phyloP scores from a whole-genome alignment of 2,888 invertebrate genomes.

The Fragum whitleyi region DNA sequence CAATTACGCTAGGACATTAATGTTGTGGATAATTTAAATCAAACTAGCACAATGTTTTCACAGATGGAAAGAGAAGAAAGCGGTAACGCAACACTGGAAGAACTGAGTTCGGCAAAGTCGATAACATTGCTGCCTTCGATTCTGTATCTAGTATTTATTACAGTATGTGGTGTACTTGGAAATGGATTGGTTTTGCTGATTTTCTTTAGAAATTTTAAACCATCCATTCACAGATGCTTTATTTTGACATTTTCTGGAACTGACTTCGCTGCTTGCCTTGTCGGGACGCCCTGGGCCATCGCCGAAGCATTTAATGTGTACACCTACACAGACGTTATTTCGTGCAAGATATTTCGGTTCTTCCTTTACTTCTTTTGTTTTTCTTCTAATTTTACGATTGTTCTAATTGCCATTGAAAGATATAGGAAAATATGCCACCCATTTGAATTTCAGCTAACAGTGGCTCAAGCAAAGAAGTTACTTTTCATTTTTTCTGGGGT shows the following conservation, averaged over 20 bases:
- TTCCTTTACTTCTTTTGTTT: slow-evolving; percentile 57
- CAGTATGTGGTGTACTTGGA: slow-evolving; percentile 48
- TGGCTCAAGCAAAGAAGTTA: slow-evolving; percentile 47
- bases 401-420: slow-evolving; percentile 59
- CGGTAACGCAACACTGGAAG: slow-evolving; percentile 40
- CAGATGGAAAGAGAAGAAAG: slow-evolving; percentile 19
- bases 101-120: slow-evolving; percentile 51
- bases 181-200: slow-evolving; percentile 48
- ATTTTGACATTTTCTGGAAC: slow-evolving; percentile 53
- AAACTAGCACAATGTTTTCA: slow-evolving; percentile 48
- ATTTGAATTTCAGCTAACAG: slow-evolving; percentile 53
- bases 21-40: too few relatives aligned
- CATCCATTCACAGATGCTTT: slow-evolving; percentile 57
- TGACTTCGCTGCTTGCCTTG: slow-evolving; percentile 54
- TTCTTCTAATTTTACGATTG: slow-evolving; percentile 56
- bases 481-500: slow-evolving; percentile 44
- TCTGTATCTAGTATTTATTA: slow-evolving; percentile 43
- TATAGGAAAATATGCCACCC: slow-evolving; percentile 60
- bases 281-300: slow-evolving; percentile 55
- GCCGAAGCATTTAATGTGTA: slow-evolving; percentile 55
- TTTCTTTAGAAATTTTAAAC: slow-evolving; percentile 55
- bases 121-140: slow-evolving; percentile 36
- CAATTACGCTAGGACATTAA: too few relatives aligned
- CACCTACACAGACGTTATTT: slow-evolving; percentile 46
- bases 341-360: slow-evolving; percentile 60